A percentile compares a stretch with the other conserved stretches of the same genome.
Evolutionary conservation across 1,140 invertebrate species (phyloP).

Genomic region (Alviniconcha marisindica): DNA sequence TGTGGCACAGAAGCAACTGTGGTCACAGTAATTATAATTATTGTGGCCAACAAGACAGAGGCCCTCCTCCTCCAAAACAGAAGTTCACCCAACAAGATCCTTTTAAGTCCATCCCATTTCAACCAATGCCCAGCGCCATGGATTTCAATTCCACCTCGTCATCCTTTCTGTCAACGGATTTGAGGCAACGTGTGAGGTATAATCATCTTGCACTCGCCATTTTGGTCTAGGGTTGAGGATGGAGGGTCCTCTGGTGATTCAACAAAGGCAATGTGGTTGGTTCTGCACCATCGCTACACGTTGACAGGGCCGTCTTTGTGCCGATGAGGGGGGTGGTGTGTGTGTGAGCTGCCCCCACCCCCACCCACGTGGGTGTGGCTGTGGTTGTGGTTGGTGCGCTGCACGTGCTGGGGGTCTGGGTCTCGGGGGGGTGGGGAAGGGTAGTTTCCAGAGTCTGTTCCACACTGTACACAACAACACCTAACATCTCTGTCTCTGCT

Average conservation of each 20-base stretch:
- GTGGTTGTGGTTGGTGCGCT: slow-evolving; percentile 16
- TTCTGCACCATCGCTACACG: neutral
- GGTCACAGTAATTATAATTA: no score
- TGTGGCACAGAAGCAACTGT: no score
- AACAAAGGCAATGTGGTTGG: neutral
- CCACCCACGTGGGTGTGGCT: neutral
- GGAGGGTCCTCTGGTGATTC: neutral
- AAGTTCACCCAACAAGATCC: no score
- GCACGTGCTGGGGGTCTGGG: neutral
- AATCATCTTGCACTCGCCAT: neutral
- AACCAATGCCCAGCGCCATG: slow-evolving; percentile 10
- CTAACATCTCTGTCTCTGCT: neutral
- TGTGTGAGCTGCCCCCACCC: neutral
- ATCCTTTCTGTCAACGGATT: neutral
- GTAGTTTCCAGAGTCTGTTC: neutral
- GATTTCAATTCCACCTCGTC: neutral
- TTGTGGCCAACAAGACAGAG: no score
- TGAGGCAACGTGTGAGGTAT: neutral
- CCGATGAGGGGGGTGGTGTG: slow-evolving; percentile 1
- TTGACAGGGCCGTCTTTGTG: slow-evolving; percentile 22
- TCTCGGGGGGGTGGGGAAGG: neutral
- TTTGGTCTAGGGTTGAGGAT: neutral
- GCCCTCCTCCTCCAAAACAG: no score
- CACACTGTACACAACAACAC: slow-evolving; percentile 13
- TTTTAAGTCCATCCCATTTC: neutral